A percentile compares a stretch with the other conserved stretches of the same genome.
phyloP scores from a whole-genome alignment of 2,113 vertebrate species.

The Cephalophus harveyi region DNA sequence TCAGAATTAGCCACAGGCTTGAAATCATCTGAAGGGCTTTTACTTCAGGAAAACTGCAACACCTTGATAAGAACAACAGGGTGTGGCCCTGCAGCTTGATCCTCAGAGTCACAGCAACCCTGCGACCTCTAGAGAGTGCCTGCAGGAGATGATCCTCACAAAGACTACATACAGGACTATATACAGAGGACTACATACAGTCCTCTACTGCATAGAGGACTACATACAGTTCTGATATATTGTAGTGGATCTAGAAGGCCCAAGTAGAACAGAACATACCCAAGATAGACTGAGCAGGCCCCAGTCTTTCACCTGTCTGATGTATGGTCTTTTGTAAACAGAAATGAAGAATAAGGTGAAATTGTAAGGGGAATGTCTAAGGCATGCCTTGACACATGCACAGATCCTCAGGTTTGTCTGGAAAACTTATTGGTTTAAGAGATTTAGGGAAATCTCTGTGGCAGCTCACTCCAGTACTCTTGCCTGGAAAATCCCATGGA shows the following conservation, averaged over 20 bases:
- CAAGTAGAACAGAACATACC: accelerated
- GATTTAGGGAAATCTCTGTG: background rate
- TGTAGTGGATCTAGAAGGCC: background rate
- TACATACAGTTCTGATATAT: background rate
- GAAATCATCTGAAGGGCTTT: background rate
- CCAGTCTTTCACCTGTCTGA: background rate
- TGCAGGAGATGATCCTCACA: background rate
- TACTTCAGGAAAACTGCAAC: background rate
- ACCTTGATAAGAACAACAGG: accelerated
- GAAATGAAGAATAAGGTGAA: background rate
- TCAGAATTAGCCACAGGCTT: background rate
- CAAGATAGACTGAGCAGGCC: background rate
- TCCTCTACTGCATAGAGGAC: too few species aligned
- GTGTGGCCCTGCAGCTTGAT: background rate
- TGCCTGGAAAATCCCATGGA: too few species aligned
- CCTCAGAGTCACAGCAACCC: too few species aligned
- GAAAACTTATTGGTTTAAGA: background rate
- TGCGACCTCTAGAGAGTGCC: accelerated
- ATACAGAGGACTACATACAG: too few species aligned
- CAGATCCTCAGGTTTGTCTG: background rate
- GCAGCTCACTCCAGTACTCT: too few species aligned
- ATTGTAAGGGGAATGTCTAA: background rate
- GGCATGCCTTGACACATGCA: accelerated
- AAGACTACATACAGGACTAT: background rate
- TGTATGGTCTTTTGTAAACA: background rate